Percentiles rank a stretch among this genome's conserved stretches.
Conservation (phyloP, 2,797 vertebrate species). For the Rhynchotus rufescens region DNA sequence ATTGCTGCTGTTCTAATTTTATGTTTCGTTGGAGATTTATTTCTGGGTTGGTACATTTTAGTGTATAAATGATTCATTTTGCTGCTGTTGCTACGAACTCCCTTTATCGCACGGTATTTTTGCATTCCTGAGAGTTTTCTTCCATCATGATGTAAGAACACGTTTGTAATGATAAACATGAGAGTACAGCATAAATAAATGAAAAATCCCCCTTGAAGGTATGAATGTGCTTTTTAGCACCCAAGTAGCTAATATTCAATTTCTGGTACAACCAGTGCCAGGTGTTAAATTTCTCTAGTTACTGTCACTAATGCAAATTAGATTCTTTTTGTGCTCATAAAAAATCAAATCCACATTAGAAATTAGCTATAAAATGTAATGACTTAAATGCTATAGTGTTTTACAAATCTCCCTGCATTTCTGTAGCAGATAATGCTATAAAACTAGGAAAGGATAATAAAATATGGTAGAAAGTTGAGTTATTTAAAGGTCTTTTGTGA, state of each 20-base stretch:
- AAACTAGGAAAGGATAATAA: slow-evolving; percentile 84
- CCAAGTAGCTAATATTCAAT: slow-evolving; percentile 85
- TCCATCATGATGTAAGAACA: slow-evolving; percentile 74
- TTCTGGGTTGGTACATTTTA: slow-evolving; percentile 63
- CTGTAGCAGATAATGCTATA: slow-evolving; percentile 82
- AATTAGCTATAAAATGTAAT: slow-evolving; percentile 90
- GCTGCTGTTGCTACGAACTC: slow-evolving; percentile 59
- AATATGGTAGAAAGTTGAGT: slow-evolving; percentile 82
- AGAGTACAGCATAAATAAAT: slow-evolving; percentile 80
- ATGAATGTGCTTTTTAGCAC: slow-evolving; percentile 80
- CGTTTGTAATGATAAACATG: slow-evolving; percentile 81
- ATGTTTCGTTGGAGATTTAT: slow-evolving; percentile 64
- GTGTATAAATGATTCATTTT: slow-evolving; percentile 75
- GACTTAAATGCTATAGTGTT: slow-evolving; percentile 88
- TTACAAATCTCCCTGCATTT: slow-evolving; percentile 87
- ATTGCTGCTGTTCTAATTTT: slow-evolving; percentile 60
- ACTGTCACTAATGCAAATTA: slow-evolving; percentile 89
- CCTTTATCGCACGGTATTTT: slow-evolving; percentile 56
- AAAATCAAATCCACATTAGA: slow-evolving; percentile 90
- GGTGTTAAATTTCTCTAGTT: slow-evolving; percentile 89
- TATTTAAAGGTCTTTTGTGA: slow-evolving; percentile 87
- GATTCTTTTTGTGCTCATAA: slow-evolving; percentile 85
- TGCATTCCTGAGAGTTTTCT: slow-evolving; percentile 73
- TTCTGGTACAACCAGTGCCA: slow-evolving; percentile 82
- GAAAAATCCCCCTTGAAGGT: slow-evolving; percentile 81